These are phyloP conservation scores for Oncorhynchus gorbuscha DNA, from an alignment of 2,113 vertebrate genomes.

Conservation along the genomic window DNA sequence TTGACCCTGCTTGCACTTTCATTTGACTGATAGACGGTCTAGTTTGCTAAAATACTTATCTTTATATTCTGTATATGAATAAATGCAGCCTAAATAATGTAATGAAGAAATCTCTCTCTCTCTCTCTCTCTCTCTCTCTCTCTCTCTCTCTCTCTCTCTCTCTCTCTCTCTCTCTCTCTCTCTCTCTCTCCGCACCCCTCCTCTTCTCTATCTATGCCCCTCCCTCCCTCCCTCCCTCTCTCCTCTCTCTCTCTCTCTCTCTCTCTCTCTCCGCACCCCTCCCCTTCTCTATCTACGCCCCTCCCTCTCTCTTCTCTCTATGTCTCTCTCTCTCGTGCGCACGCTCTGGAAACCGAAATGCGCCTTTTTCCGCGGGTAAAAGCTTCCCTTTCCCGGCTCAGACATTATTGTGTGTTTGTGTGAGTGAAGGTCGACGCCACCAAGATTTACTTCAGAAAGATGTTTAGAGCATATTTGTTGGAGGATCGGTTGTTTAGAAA, in stretches of 20 bases:
- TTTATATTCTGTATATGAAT: neutral
- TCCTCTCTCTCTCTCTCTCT: neutral
- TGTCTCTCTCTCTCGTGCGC: conserved; percentile 2
- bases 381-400: neutral
- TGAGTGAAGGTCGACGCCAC: neutral
- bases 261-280: neutral
- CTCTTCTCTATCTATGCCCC: neutral
- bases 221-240: neutral
- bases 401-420: neutral
- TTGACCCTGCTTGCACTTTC: neutral
- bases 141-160: neutral
- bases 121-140: too few relatives aligned
- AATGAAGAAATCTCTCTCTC: neutral
- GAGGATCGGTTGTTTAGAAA: neutral
- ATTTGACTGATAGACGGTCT: too few relatives aligned
- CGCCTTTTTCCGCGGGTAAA: neutral
- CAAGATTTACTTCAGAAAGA: neutral
- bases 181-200: neutral
- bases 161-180: neutral
- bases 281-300: too few relatives aligned
- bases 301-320: conserved; percentile 2
- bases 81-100: neutral
- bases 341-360: neutral
- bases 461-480: neutral
- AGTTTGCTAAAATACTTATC: too few relatives aligned